Percentiles rank a stretch among this genome's conserved stretches.
These are phyloP conservation scores for Brachionus paranguensis DNA, from an alignment of 1,140 invertebrate genomes.

Conservation along the genomic window DNA sequence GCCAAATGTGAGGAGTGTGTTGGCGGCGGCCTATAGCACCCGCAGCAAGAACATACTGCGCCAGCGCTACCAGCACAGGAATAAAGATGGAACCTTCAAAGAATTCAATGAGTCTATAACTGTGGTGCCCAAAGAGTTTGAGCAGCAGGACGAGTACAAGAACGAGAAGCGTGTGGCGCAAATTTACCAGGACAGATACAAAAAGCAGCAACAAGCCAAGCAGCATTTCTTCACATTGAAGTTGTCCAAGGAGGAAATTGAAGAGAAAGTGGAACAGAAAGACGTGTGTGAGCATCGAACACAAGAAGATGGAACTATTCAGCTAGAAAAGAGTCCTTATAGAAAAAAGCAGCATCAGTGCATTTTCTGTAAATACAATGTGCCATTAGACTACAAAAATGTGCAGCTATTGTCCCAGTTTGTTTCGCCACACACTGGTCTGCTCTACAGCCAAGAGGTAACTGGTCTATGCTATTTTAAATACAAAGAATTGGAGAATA, in stretches of 20 bases:
- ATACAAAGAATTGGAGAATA: conserved; percentile 34
- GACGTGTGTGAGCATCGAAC: not conserved
- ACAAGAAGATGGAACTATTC: not conserved
- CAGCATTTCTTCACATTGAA: not conserved
- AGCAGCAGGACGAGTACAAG: conserved; percentile 24
- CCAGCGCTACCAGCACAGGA: conserved; percentile 5
- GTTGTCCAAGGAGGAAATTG: not conserved
- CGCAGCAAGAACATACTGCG: not conserved
- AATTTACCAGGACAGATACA: conserved; percentile 12
- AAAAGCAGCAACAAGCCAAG: conserved; percentile 5
- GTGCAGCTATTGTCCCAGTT: conserved; percentile 26
- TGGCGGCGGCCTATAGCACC: not conserved
- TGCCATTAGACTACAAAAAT: conserved; percentile 38
- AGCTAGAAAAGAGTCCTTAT: conserved; percentile 1
- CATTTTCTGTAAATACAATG: conserved; percentile 33
- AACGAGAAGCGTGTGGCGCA: not conserved
- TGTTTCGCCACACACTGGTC: conserved; percentile 40
- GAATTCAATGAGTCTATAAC: conserved; percentile 36
- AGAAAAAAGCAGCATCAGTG: conserved; percentile 12
- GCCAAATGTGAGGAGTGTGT: not conserved
- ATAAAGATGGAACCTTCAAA: conserved; percentile 23
- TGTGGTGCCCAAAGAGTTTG: conserved; percentile 14
- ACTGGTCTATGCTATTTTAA: conserved; percentile 34
- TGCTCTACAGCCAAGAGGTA: conserved; percentile 15
- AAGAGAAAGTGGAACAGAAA: not conserved